phyloP scores from a whole-genome alignment of 1,140 invertebrate genomes.

The silkworm (Bombyx mori) region ASM3026992v2 NC_085111.1:10606001-10606500 shows the following conservation, averaged over 20 bases:
- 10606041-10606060: too few relatives aligned
- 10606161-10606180: too few relatives aligned
- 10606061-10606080: too few relatives aligned
- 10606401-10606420: conserved; percentile 7
- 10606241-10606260: conserved; percentile 1
- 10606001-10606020: too few relatives aligned
- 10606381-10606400: conserved; percentile 43
- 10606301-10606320: conserved; percentile 46
- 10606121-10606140: too few relatives aligned
- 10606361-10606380: conserved; percentile 65
- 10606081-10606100: too few relatives aligned
- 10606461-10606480: conserved; percentile 9
- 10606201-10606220: too few relatives aligned
- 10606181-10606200: too few relatives aligned
- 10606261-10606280: conserved; percentile 7
- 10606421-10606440: conserved; percentile 1
- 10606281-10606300: conserved; percentile 33
- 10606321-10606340: conserved; percentile 39
- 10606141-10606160: too few relatives aligned
- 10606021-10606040: too few relatives aligned
- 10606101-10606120: too few relatives aligned
- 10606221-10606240: conserved; percentile 9
- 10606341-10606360: conserved; percentile 50
- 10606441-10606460: not conserved
- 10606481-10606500: conserved; percentile 2